Evolutionary conservation across 2,797 vertebrate genomes (phyloP), one percentile per base, ranked within the genome.

Genomic region (Malurus leucopterus): DNA sequence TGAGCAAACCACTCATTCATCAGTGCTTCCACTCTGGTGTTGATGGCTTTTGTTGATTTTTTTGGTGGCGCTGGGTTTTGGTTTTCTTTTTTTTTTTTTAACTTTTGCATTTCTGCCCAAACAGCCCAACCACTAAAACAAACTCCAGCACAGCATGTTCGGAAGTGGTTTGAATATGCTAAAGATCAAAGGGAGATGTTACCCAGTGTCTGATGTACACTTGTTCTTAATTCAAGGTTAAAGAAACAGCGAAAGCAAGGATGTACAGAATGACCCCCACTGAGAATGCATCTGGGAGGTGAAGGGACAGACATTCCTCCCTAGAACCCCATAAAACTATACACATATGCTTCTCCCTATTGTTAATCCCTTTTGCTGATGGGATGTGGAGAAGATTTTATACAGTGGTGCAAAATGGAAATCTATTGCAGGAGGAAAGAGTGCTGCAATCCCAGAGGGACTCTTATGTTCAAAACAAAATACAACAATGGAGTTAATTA

Each of bases 401-500:
- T 87, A 74, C 73, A 69, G 84, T 85, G 93, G 94, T 94, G 90
- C 89, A 95, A 92, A 96, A 93, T 94, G 93, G 94, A 92, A 95
- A 96, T 94, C 95, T 95, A 85, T 93, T 92, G 89, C 87, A 91
- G 93, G 81, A 96, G 84, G 92, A 91, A 95, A 78, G 93, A 95
- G 88, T 75, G 83, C 88, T 91, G 88, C 93, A 84, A 68, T 92
- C 88, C 96, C 93, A 94, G 89, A 93, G 96, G 95, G 94, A 94
- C 90, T 93, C 86, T 94, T 91, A 93, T 77, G 93, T 95, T 95
- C 95, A 96, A 97, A 97, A 96, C 95, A 94, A 96, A 97, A 94
- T 91, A 87, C 92, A 96, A 97, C 96, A 97, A 95, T 96, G 95
- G 95, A 95, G 95, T 96, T 97, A 95, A 97, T 97, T 96, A 97